Base-by-base conservation (phyloP, 2,888 invertebrate genomes). In the Coelinius sp. region DNA sequence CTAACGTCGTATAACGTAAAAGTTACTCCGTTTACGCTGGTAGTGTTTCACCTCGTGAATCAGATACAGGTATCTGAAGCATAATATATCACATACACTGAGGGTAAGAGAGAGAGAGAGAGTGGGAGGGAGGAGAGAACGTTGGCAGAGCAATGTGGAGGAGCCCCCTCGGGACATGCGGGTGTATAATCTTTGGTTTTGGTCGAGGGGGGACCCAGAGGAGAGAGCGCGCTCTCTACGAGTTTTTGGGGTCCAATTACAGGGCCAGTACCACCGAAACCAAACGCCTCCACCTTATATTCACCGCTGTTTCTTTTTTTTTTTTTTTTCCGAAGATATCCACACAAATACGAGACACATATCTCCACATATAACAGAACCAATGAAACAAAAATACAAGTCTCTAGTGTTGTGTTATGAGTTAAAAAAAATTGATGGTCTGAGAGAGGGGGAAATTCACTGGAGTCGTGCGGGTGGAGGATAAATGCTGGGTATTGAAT, bases 141-240 rank as follows among this genome's bases (percentile, higher is more conserved):
- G 70, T 75, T 74, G 74, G 70, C 68, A 75, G 73, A 74, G 76
- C 70, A 80, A 49, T 49, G 46, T 49, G 46, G 46, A 8, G 46
- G 46, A 80, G 78, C 80, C 78, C 83, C 87, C 87, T 84, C 84
- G 78, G 87, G 87, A 87, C 86, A 87, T 81, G 83, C 86, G 88
- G 87, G 88, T 87, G 88, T 88, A 87, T 88, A 88, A 88, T 88
- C 86, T 87, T 84, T 84, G 83, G 81, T 59, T 87, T 84, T 84
- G 82, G 41, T 63, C 83, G 82, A 84, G 82, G n/a, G n/a, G n/a
- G n/a, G n/a, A n/a, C 79, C 83, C 67, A 72, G 38, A 67, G 67
- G 49, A 69, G 66, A 78, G 83, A 84, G 17, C 53, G 83, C 80
- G 82, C 46, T 49, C 46, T 82, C 84, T 83, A 83, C 84, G 82